Conservation (phyloP, 1,140 invertebrate species). For the Latrodectus geometricus region DNA sequence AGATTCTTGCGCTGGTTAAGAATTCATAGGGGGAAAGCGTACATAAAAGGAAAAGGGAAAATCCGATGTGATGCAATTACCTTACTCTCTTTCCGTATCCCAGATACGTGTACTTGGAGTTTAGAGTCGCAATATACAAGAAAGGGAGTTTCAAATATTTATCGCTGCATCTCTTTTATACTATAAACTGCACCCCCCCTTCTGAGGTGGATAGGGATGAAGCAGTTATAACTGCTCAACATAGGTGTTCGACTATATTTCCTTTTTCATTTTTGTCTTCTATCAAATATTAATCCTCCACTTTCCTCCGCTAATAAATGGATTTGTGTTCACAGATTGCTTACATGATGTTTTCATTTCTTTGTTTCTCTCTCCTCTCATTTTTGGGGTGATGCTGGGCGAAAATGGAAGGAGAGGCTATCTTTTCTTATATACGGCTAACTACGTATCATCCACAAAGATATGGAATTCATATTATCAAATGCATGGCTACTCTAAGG, state of each 20-base stretch:
- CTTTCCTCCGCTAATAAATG: conserved; percentile 58
- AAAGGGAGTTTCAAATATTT: conserved; percentile 52
- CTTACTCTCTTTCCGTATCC: conserved; percentile 11
- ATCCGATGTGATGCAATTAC: conserved; percentile 52
- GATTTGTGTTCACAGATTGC: conserved; percentile 57
- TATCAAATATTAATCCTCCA: conserved; percentile 58
- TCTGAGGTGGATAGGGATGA: conserved; percentile 27
- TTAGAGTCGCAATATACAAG: conserved; percentile 57
- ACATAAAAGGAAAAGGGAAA: conserved; percentile 9
- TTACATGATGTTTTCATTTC: conserved; percentile 53
- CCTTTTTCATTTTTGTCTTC: conserved; percentile 49
- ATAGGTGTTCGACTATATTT: conserved; percentile 57
- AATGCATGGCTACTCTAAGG: no score
- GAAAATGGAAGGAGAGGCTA: neutral
- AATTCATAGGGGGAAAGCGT: conserved; percentile 52
- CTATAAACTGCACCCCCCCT: conserved; percentile 45
- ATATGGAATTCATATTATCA: neutral
- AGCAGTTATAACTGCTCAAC: conserved; percentile 39
- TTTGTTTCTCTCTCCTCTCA: conserved; percentile 8
- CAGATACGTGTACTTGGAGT: conserved; percentile 52
- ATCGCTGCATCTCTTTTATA: conserved; percentile 59
- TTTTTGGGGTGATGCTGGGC: neutral
- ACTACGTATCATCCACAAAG: neutral
- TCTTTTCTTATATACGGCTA: neutral
- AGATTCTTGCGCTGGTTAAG: conserved; percentile 34